Evolutionary conservation across 2,797 vertebrate species (phyloP).

Genomic region (Rhadinocentrus ornatus): DNA sequence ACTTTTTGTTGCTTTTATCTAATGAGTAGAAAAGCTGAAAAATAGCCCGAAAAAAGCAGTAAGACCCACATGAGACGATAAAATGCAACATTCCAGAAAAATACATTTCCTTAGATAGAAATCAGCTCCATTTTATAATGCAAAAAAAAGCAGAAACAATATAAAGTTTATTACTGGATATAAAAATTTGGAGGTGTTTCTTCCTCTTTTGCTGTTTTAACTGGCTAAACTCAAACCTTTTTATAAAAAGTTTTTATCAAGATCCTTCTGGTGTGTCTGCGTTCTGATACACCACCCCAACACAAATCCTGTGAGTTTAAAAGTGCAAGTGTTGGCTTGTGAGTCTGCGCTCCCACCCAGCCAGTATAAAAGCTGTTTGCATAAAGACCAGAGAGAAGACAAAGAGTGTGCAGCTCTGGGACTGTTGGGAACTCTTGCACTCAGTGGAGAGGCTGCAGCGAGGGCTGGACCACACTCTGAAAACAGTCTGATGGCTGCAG

Average conservation of each 20-base stretch:
- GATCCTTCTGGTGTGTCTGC: conserved; percentile 7
- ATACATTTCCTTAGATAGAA: neutral
- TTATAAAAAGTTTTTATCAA: conserved; percentile 5
- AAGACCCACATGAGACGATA: neutral
- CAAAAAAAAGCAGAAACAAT: neutral
- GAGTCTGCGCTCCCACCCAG: conserved; percentile 61
- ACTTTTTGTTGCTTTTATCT: neutral
- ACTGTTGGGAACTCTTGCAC: conserved; percentile 50
- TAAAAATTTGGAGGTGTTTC: neutral
- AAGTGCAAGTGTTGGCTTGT: conserved; percentile 56
- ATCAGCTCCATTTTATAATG: neutral
- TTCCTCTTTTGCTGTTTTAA: neutral
- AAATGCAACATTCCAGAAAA: neutral
- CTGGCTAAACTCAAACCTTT: conserved; percentile 1
- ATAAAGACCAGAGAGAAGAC: conserved; percentile 57
- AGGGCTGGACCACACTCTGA: conserved; percentile 36
- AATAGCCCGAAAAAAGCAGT: neutral
- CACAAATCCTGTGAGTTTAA: conserved; percentile 37
- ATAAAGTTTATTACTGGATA: neutral
- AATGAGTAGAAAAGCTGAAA: neutral
- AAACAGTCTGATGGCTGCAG: conserved; percentile 34
- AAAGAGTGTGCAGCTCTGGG: conserved; percentile 54
- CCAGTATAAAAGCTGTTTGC: conserved; percentile 66
- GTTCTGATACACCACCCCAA: conserved; percentile 38
- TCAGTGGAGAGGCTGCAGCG: conserved; percentile 48